Conservation (phyloP, 2,113 vertebrate genomes). For the Myotis brandtii region DNA sequence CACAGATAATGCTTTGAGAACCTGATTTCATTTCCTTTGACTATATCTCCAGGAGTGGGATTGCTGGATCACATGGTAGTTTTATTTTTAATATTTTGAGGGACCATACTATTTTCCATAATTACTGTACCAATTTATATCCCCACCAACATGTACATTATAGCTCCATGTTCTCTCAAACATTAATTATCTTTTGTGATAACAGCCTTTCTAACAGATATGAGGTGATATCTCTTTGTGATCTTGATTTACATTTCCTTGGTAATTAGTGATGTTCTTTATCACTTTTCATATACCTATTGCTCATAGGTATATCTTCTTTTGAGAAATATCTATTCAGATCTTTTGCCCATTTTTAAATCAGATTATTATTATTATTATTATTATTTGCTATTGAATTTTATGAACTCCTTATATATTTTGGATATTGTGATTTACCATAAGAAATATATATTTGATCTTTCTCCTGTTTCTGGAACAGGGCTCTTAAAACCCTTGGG, state of each 20-base stretch:
- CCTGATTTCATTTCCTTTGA: background rate
- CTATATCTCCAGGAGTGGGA: background rate
- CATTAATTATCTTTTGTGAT: background rate
- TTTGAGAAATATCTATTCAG: background rate
- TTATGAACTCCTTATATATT: background rate
- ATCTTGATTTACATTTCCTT: background rate
- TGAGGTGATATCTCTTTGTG: background rate
- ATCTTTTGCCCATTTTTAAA: background rate
- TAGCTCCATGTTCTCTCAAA: background rate
- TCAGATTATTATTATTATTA: background rate
- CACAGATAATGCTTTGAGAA: background rate
- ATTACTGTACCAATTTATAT: background rate
- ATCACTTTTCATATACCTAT: background rate
- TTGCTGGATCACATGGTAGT: background rate
- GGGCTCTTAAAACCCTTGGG: background rate
- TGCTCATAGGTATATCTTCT: background rate
- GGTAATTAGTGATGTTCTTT: background rate
- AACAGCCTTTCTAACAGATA: background rate
- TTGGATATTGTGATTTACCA: background rate
- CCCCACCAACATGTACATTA: background rate
- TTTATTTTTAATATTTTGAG: background rate
- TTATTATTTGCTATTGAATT: background rate
- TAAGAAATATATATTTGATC: background rate
- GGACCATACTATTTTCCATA: background rate
- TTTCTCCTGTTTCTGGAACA: background rate